Evolutionary conservation across 2,888 invertebrate genomes (phyloP).

Genomic region (Tethea ocularis): DNA sequence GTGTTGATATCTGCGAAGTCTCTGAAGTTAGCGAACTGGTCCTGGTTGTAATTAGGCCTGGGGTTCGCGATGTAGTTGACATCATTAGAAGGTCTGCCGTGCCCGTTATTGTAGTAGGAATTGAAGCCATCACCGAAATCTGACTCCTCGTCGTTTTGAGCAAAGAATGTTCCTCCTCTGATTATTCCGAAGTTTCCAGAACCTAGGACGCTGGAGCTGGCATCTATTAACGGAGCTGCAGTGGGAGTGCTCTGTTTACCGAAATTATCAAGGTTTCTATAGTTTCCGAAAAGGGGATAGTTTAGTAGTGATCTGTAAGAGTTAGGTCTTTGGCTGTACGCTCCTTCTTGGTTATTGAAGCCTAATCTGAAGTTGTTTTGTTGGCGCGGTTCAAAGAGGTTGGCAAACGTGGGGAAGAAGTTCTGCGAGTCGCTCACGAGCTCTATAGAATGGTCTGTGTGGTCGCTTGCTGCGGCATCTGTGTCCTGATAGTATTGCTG

Average conservation of each 20-base stretch:
- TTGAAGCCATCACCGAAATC: conserved; percentile 84
- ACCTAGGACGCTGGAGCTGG: conserved; percentile 87
- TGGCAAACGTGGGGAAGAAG: conserved; percentile 91
- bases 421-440: conserved; percentile 85
- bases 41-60: conserved; percentile 89
- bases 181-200: conserved; percentile 95
- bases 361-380: conserved; percentile 84
- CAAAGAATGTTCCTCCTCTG: conserved; percentile 93
- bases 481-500: conserved; percentile 43
- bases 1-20: conserved; percentile 96
- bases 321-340: conserved; percentile 84
- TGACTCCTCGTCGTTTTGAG: conserved; percentile 87
- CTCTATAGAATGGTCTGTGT: conserved; percentile 80
- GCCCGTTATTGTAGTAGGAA: conserved; percentile 87
- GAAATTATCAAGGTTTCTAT: conserved; percentile 67
- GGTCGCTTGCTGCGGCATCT: conserved; percentile 54
- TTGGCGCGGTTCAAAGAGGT: conserved; percentile 84
- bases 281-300: conserved; percentile 71
- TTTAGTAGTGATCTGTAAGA: conserved; percentile 76
- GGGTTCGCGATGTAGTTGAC: conserved; percentile 86
- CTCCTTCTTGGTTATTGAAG: conserved; percentile 84
- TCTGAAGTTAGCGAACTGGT: conserved; percentile 94
- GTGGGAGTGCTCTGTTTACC: conserved; percentile 64
- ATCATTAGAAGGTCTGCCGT: conserved; percentile 87
- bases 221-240: conserved; percentile 73